Conservation (phyloP, 2,113 vertebrate genomes). For the Rousettus leschenaultii region DNA sequence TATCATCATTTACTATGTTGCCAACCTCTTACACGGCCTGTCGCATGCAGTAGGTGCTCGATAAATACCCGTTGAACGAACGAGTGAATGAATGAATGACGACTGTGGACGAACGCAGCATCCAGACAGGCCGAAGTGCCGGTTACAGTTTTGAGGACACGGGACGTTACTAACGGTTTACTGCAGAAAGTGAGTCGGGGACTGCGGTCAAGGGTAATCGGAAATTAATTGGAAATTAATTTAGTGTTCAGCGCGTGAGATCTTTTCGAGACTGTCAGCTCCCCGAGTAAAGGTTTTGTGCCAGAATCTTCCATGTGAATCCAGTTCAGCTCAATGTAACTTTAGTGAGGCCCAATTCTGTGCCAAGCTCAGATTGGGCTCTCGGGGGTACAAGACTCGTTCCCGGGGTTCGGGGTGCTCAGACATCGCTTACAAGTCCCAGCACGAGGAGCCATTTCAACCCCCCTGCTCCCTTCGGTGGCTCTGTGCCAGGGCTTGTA, state of each 20-base stretch:
- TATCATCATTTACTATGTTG: background rate
- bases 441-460: background rate
- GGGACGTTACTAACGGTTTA: background rate
- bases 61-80: background rate
- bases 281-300: background rate
- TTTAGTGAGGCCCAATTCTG: background rate
- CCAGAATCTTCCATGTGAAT: background rate
- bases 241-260: background rate
- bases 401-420: background rate
- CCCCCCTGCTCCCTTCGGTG: background rate
- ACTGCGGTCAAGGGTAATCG: background rate
- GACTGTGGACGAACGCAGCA: background rate
- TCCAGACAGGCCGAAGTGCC: background rate
- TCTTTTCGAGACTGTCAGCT: background rate
- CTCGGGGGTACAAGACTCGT: background rate
- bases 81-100: background rate
- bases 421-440: background rate
- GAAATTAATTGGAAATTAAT: conserved; percentile 8
- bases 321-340: background rate
- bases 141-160: background rate
- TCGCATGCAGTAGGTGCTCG: background rate
- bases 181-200: background rate
- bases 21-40: background rate
- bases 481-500: background rate
- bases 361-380: background rate